These are phyloP conservation scores for Telmatochromis sp. DNA, from an alignment of 2,113 vertebrate genomes.

Conservation along the genomic window DNA sequence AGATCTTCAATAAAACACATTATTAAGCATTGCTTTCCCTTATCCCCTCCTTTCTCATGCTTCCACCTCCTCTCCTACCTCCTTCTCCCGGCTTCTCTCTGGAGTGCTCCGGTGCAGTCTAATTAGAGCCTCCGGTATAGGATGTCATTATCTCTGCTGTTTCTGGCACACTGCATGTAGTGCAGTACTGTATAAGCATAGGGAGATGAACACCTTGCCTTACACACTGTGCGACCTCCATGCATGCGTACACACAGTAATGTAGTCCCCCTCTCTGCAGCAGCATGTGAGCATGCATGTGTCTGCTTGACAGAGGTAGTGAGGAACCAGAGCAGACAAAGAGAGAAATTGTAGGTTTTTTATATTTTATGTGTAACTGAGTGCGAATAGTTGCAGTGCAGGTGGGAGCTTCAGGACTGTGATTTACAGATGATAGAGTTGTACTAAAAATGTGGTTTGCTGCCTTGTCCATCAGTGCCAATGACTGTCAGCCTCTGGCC, in stretches of 20 bases:
- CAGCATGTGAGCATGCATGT: background rate
- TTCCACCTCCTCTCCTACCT: background rate
- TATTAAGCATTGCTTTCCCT: slow-evolving; percentile 30
- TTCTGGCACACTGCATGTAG: slow-evolving; percentile 52
- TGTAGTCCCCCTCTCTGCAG: background rate
- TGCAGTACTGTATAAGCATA: slow-evolving; percentile 52
- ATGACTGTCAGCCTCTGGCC: slow-evolving; percentile 16
- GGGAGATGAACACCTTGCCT: slow-evolving; percentile 24
- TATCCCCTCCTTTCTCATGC: background rate
- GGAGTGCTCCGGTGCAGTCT: slow-evolving; percentile 51
- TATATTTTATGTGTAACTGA: background rate
- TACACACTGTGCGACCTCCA: background rate
- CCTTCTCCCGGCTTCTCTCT: slow-evolving; percentile 6
- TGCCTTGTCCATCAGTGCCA: slow-evolving; percentile 30
- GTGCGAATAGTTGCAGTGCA: background rate
- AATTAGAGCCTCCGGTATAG: slow-evolving; percentile 65
- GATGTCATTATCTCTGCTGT: slow-evolving; percentile 61
- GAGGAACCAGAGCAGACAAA: background rate
- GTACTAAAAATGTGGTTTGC: slow-evolving; percentile 28
- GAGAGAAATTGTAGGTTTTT: background rate
- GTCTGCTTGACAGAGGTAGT: background rate
- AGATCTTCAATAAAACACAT: slow-evolving; percentile 22
- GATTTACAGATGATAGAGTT: slow-evolving; percentile 14
- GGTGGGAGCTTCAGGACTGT: background rate
- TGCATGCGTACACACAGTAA: background rate